Evolutionary conservation across 92 coral and sea anemone species (phyloP).

Genomic region (Desmophyllum pertusum): DNA sequence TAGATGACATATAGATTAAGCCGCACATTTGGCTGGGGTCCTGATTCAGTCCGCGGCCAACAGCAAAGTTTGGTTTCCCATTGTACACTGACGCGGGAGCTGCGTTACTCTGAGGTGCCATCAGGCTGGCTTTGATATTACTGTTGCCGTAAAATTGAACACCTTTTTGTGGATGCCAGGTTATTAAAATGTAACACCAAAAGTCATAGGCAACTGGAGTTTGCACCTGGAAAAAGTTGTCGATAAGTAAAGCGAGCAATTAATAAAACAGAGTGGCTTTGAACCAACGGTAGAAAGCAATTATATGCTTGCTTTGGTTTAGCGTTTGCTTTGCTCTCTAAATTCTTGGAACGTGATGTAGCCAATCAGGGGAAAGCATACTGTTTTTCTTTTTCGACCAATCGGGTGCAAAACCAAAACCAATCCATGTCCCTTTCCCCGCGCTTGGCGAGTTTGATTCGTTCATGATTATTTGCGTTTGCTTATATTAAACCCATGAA

Average conservation of each 20-base stretch:
- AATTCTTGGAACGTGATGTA: too few relatives aligned
- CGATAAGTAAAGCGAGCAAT: background rate
- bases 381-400: too few relatives aligned
- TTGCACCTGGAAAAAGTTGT: slow-evolving; percentile 45
- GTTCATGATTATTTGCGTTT: too few relatives aligned
- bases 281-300: too few relatives aligned
- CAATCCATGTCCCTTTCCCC: too few relatives aligned
- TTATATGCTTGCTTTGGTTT: too few relatives aligned
- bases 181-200: slow-evolving; percentile 85
- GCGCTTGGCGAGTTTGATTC: too few relatives aligned
- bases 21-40: slow-evolving; percentile 71
- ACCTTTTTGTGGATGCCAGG: slow-evolving; percentile 84
- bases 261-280: background rate
- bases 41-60: slow-evolving; percentile 79
- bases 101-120: slow-evolving; percentile 42
- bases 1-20: slow-evolving; percentile 76
- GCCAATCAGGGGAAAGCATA: too few relatives aligned
- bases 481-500: too few relatives aligned
- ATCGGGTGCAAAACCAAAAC: too few relatives aligned
- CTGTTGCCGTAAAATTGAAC: slow-evolving; percentile 74
- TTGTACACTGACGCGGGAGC: slow-evolving; percentile 60
- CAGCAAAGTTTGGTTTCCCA: slow-evolving; percentile 70
- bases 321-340: too few relatives aligned
- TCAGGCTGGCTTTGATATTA: slow-evolving; percentile 29
- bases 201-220: slow-evolving; percentile 53